phyloP scores from a whole-genome alignment of 1,140 invertebrate genomes.

The Rhyacophila brunnea region DNA sequence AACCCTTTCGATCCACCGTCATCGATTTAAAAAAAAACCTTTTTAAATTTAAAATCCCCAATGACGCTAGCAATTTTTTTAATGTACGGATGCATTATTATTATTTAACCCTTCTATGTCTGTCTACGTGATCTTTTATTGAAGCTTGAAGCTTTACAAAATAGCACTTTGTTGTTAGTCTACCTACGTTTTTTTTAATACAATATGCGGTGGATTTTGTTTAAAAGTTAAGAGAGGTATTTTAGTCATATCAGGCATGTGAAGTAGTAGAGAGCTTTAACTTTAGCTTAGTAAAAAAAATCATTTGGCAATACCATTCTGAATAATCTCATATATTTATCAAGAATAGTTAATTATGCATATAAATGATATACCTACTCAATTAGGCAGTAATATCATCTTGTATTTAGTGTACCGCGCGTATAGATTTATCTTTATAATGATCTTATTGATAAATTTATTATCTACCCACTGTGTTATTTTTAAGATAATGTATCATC shows the following conservation, averaged over 20 bases:
- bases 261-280: conserved; percentile 6
- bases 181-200: conserved; percentile 22
- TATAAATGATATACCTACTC: too few species aligned
- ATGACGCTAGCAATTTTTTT: conserved; percentile 23
- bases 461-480: too few species aligned
- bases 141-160: conserved; percentile 28
- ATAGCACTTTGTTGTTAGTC: conserved; percentile 23
- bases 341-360: too few species aligned
- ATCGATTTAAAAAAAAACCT: conserved; percentile 32
- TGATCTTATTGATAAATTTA: too few species aligned
- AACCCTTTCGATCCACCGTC: conserved; percentile 22
- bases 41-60: conserved; percentile 33
- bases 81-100: neutral
- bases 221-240: conserved; percentile 28
- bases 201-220: conserved; percentile 33
- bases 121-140: conserved; percentile 35
- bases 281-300: too few species aligned
- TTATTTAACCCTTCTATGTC: conserved; percentile 33
- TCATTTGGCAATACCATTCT: too few species aligned
- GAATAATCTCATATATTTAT: too few species aligned
- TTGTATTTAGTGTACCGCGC: too few species aligned
- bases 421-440: too few species aligned
- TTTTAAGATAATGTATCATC: too few species aligned
- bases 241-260: conserved; percentile 29
- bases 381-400: too few species aligned